Conservation (phyloP, 2,888 invertebrate genomes). For the Ischnura elegans region DNA sequence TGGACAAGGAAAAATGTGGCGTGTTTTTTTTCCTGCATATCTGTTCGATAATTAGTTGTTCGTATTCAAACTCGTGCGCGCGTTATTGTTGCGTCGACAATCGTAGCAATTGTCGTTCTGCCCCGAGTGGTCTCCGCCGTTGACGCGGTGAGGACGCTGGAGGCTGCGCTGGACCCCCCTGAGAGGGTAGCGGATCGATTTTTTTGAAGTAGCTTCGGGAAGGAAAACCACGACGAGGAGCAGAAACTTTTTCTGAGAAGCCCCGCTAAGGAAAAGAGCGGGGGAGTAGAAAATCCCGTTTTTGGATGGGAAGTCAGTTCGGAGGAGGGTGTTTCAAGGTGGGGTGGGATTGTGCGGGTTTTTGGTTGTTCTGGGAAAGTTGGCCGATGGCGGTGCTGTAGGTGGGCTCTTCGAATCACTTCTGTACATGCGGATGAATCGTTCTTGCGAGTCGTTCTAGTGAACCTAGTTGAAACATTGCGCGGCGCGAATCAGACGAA, state of each 20-base stretch:
- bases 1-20: too few species aligned
- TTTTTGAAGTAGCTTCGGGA: conserved; percentile 54
- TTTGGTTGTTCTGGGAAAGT: background rate
- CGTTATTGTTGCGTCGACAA: too few species aligned
- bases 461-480: too few species aligned
- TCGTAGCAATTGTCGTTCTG: too few species aligned
- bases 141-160: conserved; percentile 4
- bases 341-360: conserved; percentile 30
- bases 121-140: background rate
- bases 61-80: too few species aligned
- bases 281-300: conserved; percentile 39
- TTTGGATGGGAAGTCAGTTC: conserved; percentile 41
- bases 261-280: background rate
- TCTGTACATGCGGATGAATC: too few species aligned
- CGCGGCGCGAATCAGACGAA: too few species aligned
- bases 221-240: conserved; percentile 43
- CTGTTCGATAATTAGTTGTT: too few species aligned
- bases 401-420: too few species aligned
- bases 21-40: too few species aligned
- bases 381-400: background rate
- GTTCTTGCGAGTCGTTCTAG: too few species aligned
- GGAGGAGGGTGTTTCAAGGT: background rate
- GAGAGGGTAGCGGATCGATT: conserved; percentile 20
- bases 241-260: conserved; percentile 48
- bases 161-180: background rate